Percentiles rank a stretch among this genome's conserved stretches.
Conservation (phyloP, 2,797 vertebrate species). For the Molossus alvarezi region DNA sequence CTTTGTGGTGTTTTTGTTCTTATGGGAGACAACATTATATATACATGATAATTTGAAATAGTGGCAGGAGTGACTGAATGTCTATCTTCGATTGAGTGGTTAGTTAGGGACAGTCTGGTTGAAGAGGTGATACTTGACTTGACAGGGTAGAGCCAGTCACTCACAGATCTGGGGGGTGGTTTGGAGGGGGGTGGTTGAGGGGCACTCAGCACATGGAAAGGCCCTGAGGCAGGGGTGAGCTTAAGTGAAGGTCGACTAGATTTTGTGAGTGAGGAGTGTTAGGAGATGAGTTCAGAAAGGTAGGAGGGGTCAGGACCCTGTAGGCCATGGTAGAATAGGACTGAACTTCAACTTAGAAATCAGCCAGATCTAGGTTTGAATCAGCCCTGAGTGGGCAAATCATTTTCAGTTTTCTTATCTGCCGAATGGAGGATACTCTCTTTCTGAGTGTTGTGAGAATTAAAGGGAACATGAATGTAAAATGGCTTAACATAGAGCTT, state of each 20-base stretch:
- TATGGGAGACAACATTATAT: neutral
- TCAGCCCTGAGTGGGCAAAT: neutral
- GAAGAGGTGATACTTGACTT: neutral
- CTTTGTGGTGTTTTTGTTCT: constrained; percentile 21
- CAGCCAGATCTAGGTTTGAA: neutral
- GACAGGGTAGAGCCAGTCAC: neutral
- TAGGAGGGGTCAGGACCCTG: neutral
- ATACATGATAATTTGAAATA: neutral
- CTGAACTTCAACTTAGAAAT: neutral
- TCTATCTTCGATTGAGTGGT: neutral
- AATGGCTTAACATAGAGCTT: neutral
- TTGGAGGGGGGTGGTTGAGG: neutral
- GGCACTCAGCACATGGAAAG: neutral
- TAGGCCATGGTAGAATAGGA: neutral
- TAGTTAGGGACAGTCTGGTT: neutral
- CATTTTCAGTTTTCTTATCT: neutral
- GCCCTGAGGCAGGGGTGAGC: neutral
- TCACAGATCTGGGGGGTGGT: neutral
- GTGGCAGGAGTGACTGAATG: neutral
- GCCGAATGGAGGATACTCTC: neutral
- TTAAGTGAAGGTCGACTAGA: neutral
- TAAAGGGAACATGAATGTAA: neutral
- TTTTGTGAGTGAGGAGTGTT: neutral
- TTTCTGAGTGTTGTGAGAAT: neutral
- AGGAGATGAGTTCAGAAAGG: neutral